Conservation (phyloP, 2,888 invertebrate species). For the Margaritifera margaritifera region DNA sequence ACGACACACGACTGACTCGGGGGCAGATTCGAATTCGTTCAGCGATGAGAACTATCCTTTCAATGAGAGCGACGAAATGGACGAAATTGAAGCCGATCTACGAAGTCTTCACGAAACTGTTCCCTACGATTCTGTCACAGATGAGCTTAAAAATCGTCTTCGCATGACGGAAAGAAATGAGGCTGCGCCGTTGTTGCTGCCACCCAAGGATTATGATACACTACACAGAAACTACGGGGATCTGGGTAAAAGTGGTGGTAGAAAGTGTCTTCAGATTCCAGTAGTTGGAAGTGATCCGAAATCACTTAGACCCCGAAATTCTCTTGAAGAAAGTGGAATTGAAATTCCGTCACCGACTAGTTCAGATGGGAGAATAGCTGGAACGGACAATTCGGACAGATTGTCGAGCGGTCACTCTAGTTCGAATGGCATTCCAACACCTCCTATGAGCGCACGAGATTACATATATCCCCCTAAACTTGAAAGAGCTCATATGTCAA, state of each 20-base stretch:
- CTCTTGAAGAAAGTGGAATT: slow-evolving; percentile 55
- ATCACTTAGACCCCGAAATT: slow-evolving; percentile 26
- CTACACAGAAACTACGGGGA: slow-evolving; percentile 77
- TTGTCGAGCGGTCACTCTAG: slow-evolving; percentile 24
- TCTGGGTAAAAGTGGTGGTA: slow-evolving; percentile 74
- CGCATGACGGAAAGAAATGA: slow-evolving; percentile 48
- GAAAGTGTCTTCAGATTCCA: slow-evolving; percentile 55
- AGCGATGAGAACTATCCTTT: slow-evolving; percentile 50
- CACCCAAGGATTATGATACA: slow-evolving; percentile 95
- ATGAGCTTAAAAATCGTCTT: slow-evolving; percentile 88
- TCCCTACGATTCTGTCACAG: slow-evolving; percentile 91
- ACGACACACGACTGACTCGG: slow-evolving; percentile 43
- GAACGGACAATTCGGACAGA: slow-evolving; percentile 29
- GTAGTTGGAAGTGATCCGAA: slow-evolving; percentile 40
- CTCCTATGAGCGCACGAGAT: slow-evolving; percentile 31
- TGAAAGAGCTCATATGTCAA: slow-evolving; percentile 20
- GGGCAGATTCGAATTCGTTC: slow-evolving; percentile 53
- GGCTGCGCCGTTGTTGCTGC: slow-evolving; percentile 83
- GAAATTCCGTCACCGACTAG: slow-evolving; percentile 49
- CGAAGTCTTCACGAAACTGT: slow-evolving; percentile 55
- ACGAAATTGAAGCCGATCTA: slow-evolving; percentile 60
- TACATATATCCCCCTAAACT: slow-evolving; percentile 33
- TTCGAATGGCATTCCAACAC: slow-evolving; percentile 28
- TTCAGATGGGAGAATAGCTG: slow-evolving; percentile 31
- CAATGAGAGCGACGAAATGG: slow-evolving; percentile 37